Evolutionary conservation across 2,888 invertebrate species (phyloP), one percentile per base, ranked within the genome.

Genomic region (Magallana nippona): DNA sequence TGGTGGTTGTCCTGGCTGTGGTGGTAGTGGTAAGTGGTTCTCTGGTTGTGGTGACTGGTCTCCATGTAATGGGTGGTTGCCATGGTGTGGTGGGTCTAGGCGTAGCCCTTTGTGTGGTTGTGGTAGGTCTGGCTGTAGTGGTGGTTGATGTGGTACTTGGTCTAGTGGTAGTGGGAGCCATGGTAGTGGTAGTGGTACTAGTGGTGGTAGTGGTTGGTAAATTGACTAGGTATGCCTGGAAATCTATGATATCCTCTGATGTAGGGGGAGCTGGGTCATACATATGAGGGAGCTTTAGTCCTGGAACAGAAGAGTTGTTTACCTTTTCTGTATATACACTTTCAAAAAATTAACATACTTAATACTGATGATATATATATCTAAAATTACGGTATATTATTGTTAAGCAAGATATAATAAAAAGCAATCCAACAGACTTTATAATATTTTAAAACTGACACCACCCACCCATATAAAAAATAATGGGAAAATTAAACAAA

Each of bases 241-340:
- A 83, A 81, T 89, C 86, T 15, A 90, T 85, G 17, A 84, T 82
- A 11, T 86, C 85, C 22, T 22, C 13, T 2, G 89, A 86, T 3
- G 86, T 85, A 3, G 88, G 87, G 1, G 89, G 90, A 10, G 86
- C 83, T 17, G 83, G 83, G 83, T 88, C 86, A 63, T 89, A 90
- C 11, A 87, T 81, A 82, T 90, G 90, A 2, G 90, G 90, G 19
- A 90, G 86, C 85, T 90, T 90, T 55, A 88, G 87, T 55, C 88
- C 89, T 89, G 19, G 0, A n/a, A 79, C 44, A 44, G 44, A 8
- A 44, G 5, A 44, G 44, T 44, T 44, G 44, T 44, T 44, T 44
- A 44, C 8, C 5, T 44, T 44, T 44, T 44, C 44, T 44, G 8
- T 44, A 5, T 44, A 44, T 44, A 44, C 44, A 44, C 5, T 44